Conservation (phyloP, 2,113 vertebrate species). For the Halichoeres trimaculatus region DNA sequence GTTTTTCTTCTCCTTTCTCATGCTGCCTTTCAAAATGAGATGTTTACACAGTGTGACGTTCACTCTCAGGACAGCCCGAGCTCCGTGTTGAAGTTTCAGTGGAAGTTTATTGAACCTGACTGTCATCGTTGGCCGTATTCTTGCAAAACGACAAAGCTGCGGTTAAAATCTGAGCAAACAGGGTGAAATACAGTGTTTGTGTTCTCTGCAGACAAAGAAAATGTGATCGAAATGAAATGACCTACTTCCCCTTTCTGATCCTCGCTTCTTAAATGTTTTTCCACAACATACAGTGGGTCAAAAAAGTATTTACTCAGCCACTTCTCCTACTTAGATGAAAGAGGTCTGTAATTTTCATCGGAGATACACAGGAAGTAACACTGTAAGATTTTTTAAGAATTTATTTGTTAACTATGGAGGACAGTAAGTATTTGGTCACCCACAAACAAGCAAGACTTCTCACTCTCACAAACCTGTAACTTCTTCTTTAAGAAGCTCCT, state of each 20-base stretch:
- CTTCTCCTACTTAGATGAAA: too few species aligned
- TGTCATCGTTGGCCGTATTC: not conserved
- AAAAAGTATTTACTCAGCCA: too few species aligned
- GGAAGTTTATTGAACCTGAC: conserved; percentile 24
- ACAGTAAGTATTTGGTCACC: too few species aligned
- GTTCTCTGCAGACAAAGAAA: conserved; percentile 16
- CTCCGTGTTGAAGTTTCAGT: not conserved
- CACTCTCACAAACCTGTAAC: too few species aligned
- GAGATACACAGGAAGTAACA: too few species aligned
- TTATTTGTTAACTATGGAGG: too few species aligned
- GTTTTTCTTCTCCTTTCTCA: conserved; percentile 13
- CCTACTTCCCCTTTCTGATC: conserved; percentile 31
- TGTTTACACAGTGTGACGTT: conserved; percentile 1
- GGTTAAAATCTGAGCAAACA: not conserved
- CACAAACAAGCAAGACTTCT: too few species aligned
- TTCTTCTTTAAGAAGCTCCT: too few species aligned
- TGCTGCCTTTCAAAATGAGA: conserved; percentile 23
- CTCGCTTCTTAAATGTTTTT: conserved; percentile 49
- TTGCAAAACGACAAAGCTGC: not conserved
- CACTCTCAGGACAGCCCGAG: conserved; percentile 1
- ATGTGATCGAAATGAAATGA: conserved; percentile 38
- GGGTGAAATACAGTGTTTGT: not conserved
- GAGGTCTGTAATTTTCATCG: too few species aligned
- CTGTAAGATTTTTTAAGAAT: too few species aligned
- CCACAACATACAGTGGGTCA: conserved; percentile 59